These are phyloP conservation scores for Agriopis marginaria DNA, from an alignment of 2,888 invertebrate species.

Conservation along the genomic window DNA sequence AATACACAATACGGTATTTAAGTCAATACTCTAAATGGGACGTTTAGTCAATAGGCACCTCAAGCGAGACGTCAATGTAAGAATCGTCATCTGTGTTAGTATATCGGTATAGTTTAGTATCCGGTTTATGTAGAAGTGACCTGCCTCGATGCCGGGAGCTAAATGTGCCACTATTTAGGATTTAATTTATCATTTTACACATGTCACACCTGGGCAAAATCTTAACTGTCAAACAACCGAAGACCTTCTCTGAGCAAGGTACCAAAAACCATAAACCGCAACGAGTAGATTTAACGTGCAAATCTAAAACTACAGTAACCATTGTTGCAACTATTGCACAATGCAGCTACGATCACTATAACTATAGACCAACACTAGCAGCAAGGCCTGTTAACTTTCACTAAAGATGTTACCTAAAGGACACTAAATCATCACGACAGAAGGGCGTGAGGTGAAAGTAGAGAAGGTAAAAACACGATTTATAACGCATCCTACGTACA, in stretches of 20 bases:
- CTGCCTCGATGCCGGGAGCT: too few species aligned
- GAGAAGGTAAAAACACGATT: not conserved
- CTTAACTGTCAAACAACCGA: too few species aligned
- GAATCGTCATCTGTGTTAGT: too few species aligned
- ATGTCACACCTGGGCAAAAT: too few species aligned
- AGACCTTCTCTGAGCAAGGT: not conserved
- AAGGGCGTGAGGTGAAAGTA: slow-evolving; percentile 33
- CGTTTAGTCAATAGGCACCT: too few species aligned
- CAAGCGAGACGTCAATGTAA: too few species aligned
- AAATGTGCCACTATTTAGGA: too few species aligned
- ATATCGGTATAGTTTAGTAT: too few species aligned
- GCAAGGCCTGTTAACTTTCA: slow-evolving; percentile 17
- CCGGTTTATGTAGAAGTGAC: too few species aligned
- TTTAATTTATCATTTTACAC: too few species aligned
- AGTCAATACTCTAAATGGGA: too few species aligned
- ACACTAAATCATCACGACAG: slow-evolving; percentile 17
- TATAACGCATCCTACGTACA: not conserved
- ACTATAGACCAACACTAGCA: not conserved
- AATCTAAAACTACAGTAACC: not conserved
- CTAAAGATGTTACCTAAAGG: slow-evolving; percentile 20
- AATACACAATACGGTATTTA: too few species aligned
- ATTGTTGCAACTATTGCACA: not conserved
- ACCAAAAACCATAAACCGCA: not conserved
- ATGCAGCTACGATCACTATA: not conserved
- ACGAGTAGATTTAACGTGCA: not conserved